Base-by-base conservation (phyloP, 2,797 vertebrate genomes). In the Gymnocypris eckloni region DNA sequence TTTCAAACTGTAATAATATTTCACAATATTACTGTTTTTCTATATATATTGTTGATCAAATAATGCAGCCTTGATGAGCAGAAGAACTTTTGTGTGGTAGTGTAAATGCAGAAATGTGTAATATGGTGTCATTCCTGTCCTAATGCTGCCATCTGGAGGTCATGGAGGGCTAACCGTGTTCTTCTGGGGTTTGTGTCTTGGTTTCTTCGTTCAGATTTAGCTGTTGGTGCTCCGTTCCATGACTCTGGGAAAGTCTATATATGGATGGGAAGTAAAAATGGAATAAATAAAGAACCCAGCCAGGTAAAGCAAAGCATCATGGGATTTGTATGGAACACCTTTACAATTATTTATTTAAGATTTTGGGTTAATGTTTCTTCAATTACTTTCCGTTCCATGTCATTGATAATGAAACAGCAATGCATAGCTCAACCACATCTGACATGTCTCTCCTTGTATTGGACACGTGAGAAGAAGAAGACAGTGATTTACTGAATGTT, bases 161-260 rank as follows among this genome's bases (percentile, higher is more conserved):
- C 12, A 20, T 37, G 64, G 11, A 28, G 54, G 33, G 28, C 20
- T n/a, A 18, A 6, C 25, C 25, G 50, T 48, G 1, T 25, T 66
- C 11, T 50, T 10, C 13, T 50, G 13, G 12, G 4, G n/a, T 41
- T 12, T 50, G 2, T 79, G 4, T 64, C 64, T 80, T n/a, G 5
- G 22, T 28, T 82, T 75, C 13, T 3, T 87, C 78, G 64, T 77
- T 10, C 91, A 99, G 98, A 99, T 87, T 92, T 99, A 59, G 98
- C 98, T 0, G 96, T 98, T 22, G 98, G 98, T n/a, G 98, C 98
- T n/a, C 98, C 98, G 0, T 99, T 98, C 1, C 94, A 97, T 22
- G 95, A 94, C 7, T 89, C 88, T 0, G 98, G 98, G 73, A 96
- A 92, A 86, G 96, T 99, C 3, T 99, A 97, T 92, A 97, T 99